Percentiles rank a stretch among this genome's conserved stretches.
Conservation (phyloP, 1,140 invertebrate species). For the Leptopilina boulardi region DNA sequence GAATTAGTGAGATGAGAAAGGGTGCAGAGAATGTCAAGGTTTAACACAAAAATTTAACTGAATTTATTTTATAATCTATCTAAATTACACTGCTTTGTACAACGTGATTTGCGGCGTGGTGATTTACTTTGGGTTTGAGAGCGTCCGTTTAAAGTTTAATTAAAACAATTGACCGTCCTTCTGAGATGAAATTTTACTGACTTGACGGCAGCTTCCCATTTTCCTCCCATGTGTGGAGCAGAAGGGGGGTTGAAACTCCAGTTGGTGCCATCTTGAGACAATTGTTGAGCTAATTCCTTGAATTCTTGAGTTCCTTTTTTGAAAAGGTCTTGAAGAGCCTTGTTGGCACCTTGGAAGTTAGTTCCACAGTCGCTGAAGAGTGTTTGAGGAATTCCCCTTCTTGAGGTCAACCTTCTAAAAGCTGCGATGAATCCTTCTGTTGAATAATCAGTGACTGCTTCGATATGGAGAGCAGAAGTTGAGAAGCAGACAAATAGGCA, state of each 20-base stretch:
- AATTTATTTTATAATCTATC: too few relatives aligned
- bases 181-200: too few relatives aligned
- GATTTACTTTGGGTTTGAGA: too few relatives aligned
- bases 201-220: neutral
- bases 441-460: conserved; percentile 54
- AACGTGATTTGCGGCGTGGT: too few relatives aligned
- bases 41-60: too few relatives aligned
- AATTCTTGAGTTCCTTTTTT: neutral
- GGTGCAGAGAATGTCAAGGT: too few relatives aligned
- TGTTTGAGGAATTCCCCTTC: conserved; percentile 43
- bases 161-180: too few relatives aligned
- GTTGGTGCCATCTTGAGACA: neutral
- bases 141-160: too few relatives aligned
- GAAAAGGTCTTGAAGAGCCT: neutral
- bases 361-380: conserved; percentile 54
- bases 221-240: neutral
- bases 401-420: conserved; percentile 53
- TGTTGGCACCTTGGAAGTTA: conserved; percentile 35
- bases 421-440: conserved; percentile 55
- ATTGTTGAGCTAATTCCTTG: neutral
- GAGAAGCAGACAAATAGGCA: too few relatives aligned
- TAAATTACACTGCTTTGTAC: too few relatives aligned
- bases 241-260: neutral
- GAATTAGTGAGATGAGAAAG: too few relatives aligned
- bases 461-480: conserved; percentile 47